Evolutionary conservation across 2,888 invertebrate genomes (phyloP), one percentile per base, ranked within the genome.

Genomic region (Sarcophaga rosellei): DNA sequence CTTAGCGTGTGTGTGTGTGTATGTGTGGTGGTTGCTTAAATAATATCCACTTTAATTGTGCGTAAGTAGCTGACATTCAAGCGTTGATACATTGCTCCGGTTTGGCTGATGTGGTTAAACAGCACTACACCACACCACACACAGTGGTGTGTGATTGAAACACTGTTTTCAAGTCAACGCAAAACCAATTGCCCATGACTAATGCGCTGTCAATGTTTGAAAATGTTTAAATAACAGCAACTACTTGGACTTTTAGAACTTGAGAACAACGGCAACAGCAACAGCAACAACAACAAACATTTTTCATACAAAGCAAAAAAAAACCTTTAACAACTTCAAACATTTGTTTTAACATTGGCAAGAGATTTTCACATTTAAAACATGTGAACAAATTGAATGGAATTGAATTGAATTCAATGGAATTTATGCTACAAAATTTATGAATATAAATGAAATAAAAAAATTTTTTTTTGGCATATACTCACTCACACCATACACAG

Each of bases 171-270:
- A 72, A 21, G 15, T 74, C 6, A 53, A 76, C 74, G 77, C 65
- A 81, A 65, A 82, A 17, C 65, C 78, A 84, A 86, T 86, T 81
- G 83, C 62, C 86, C 86, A 82, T 86, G 86, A 86, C 86, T 86
- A 86, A 86, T 86, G 84, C 81, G 61, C 25, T 81, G 80, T 75
- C 86, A 81, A 81, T 65, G 44, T 72, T 53, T 80, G 53, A 45
- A 61, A 77, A 69, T 15, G 65, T 53, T 53, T 35, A 1, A 72
- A 69, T 74, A 69, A 21, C 63, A 17, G 69, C 20, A 83, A 63
- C 68, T 68, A 63, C 68, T 68, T 83, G 66, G 65, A 44, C 35
- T 68, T 57, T 73, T 73, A 35, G 3, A 78, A 73, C 47, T 73
- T 53, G 45, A 45, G 45, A 65, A 74, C 20, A 53, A 35, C 21